phyloP scores from a whole-genome alignment of 2,797 vertebrate genomes.

The Aeoliscus strigatus region DNA sequence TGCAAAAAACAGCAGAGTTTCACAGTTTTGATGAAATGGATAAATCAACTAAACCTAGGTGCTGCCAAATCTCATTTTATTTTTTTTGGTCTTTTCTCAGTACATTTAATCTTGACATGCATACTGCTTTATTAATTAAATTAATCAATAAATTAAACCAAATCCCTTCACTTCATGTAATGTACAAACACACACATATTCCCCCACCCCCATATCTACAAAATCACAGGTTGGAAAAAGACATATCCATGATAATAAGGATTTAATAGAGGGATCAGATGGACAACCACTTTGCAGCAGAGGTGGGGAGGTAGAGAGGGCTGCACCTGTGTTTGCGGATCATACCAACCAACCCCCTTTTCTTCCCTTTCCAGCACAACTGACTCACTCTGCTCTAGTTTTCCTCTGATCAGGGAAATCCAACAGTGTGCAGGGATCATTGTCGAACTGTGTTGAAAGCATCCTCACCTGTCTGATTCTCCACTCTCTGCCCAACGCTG shows the following conservation, averaged over 20 bases:
- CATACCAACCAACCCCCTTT: conserved; percentile 29
- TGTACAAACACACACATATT: too few species aligned
- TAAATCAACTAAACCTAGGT: too few species aligned
- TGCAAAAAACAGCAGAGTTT: too few species aligned
- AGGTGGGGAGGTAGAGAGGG: conserved; percentile 13
- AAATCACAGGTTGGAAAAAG: conserved; percentile 47
- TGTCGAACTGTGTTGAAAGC: too few species aligned
- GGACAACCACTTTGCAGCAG: conserved; percentile 53
- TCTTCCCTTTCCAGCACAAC: conserved; percentile 31
- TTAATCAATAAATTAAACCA: too few species aligned
- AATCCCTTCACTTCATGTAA: too few species aligned
- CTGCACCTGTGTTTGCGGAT: conserved; percentile 73
- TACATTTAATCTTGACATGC: too few species aligned
- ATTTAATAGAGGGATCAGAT: conserved; percentile 63
- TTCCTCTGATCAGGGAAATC: conserved; percentile 39
- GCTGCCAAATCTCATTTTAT: too few species aligned
- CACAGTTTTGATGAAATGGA: too few species aligned
- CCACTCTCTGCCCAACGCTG: background rate
- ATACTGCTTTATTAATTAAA: too few species aligned
- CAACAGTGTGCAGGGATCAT: conserved; percentile 31
- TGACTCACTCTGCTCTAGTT: conserved; percentile 50
- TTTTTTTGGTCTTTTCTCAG: too few species aligned
- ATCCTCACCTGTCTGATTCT: too few species aligned
- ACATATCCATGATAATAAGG: conserved; percentile 64
- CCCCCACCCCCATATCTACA: conserved; percentile 8